Conservation (phyloP, 2,113 vertebrate species). For the Alosa alosa region DNA sequence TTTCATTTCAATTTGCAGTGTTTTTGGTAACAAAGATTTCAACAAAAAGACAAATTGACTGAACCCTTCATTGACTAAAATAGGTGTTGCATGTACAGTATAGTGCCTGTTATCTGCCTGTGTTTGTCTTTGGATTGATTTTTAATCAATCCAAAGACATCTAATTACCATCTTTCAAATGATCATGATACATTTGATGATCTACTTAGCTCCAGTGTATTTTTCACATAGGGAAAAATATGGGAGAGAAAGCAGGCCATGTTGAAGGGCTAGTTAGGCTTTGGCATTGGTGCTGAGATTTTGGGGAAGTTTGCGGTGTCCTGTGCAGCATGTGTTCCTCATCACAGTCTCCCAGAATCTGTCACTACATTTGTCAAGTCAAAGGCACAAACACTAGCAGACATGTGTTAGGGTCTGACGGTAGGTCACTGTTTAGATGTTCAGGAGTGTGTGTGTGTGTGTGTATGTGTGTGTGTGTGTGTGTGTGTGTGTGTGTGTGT, state of each 20-base stretch:
- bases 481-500: conserved; percentile 9
- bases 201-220: background rate
- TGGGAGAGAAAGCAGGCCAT: background rate
- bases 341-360: conserved; percentile 26
- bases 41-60: background rate
- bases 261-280: background rate
- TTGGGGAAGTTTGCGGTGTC: background rate
- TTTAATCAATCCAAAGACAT: background rate
- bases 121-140: too few species aligned
- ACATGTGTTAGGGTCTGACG: conserved; percentile 24
- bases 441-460: conserved; percentile 5
- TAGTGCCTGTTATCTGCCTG: background rate
- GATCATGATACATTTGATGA: background rate
- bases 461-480: background rate
- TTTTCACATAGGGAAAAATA: background rate
- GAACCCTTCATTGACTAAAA: background rate
- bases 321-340: background rate
- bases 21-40: background rate
- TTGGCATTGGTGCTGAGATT: background rate
- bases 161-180: background rate
- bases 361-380: conserved; percentile 47
- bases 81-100: background rate
- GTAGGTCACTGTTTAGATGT: conserved; percentile 24
- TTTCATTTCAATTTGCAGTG: background rate
- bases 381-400: conserved; percentile 42